Evolutionary conservation across 2,113 vertebrate species (phyloP), one percentile per base, ranked within the genome.

Genomic region (Pseudorectes ferrugineus): DNA sequence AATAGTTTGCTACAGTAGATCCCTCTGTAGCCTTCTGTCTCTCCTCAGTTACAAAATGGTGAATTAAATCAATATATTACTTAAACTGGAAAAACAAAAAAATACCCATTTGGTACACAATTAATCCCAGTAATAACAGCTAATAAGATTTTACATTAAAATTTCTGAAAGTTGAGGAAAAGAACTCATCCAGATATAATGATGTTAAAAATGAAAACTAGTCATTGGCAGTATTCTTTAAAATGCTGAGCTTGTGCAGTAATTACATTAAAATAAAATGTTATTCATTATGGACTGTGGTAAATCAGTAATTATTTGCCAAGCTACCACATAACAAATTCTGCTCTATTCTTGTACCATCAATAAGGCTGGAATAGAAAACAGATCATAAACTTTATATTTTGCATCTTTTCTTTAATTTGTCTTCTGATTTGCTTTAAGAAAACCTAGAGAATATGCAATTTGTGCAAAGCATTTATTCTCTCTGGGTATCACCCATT

Each of bases 291-390:
- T 62, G 43, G 38, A 20, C 18, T 66, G 26, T 59, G 36, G 31
- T 70, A 77, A 79, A 76, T 79, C 40, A 21, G 14, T 55, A 28
- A 63, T 43, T 70, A 29, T 87, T 94, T 88, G 15, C 51, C 33
- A 58, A 35, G 5, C 3, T 11, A 42, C 45, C 35, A 7, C n/a
- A 49, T 38, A 68, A 76, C 68, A 79, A 68, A 10, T n/a, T 77
- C 45, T 62, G 14, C 38, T 33, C 46, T 89, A 11, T 26, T 46
- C 46, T 75, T 79, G 35, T 11, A 46, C 36, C 76, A 78, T 85
- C n/a, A 81, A 48, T 81, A 54, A 76, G 73, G 76, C 65, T 93
- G 85, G 79, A 90, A 92, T 79, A 87, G 78, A 94, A 95, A 89
- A 40, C 16, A n/a, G 73, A 62, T 61, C n/a, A 85, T 46, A 72